Conservation (phyloP, 2,797 vertebrate genomes). For the Petrocephalus sullivani region DNA sequence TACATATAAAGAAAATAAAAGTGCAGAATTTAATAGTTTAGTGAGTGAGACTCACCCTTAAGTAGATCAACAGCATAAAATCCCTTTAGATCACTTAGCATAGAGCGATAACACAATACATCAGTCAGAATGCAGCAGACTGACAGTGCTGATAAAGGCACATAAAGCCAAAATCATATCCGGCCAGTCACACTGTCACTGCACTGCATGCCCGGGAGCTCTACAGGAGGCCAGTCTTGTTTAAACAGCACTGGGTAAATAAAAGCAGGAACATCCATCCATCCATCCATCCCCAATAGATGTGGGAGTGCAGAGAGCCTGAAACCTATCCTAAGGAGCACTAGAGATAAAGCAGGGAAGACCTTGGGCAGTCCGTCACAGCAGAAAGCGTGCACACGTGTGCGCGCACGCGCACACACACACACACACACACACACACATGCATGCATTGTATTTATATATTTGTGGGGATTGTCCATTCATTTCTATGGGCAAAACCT, state of each 20-base stretch:
- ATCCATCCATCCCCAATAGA: neutral
- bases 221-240: neutral
- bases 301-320: neutral
- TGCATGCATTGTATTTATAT: too few species aligned
- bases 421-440: neutral
- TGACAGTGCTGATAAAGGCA: neutral
- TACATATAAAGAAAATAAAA: constrained; percentile 35
- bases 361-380: neutral
- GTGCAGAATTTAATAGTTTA: neutral
- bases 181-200: neutral
- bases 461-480: too few species aligned
- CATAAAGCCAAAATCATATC: neutral
- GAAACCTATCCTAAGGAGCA: neutral
- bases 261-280: neutral
- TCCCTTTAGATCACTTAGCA: neutral
- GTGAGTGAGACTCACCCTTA: neutral
- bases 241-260: neutral
- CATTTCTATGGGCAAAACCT: too few species aligned
- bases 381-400: neutral
- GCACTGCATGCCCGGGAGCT: neutral
- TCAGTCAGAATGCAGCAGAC: neutral
- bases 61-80: neutral
- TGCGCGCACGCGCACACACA: neutral
- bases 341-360: neutral
- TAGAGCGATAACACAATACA: neutral